Evolutionary conservation across 2,113 vertebrate genomes (phyloP), one percentile per base, ranked within the genome.

Genomic region (Clinocottus analis): DNA sequence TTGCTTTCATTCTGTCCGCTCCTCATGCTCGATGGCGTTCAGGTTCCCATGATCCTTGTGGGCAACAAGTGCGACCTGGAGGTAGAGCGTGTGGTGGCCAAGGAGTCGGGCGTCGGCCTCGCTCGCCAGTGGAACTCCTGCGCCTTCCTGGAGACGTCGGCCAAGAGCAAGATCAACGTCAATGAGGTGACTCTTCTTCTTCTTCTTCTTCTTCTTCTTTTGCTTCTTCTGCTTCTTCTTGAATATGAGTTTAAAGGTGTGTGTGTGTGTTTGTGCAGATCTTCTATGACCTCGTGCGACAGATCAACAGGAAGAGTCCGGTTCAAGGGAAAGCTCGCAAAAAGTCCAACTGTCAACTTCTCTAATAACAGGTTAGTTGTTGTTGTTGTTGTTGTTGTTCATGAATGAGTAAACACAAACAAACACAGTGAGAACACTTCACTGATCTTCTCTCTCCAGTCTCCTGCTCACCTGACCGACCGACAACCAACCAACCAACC

Each of bases 101-200:
- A 98, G 86, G 97, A 99, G 72, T 98, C 98, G 89, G 98, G 98
- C 74, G 95, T 97, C 70, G 97, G 98, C 84, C 96, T 99, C 90
- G 97, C 98, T 80, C 96, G 98, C 83, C 98, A 99, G 74, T 99
- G 98, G 98, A 97, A 96, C 95, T 97, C 96, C 92, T 99, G 98
- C 92, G 98, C 98, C 59, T 99, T 99, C 92, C 95, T 99, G 94
- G 98, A 99, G 90, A 98, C 97, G 72, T 99, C 98, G 77, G 98
- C 98, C 90, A 99, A 99, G 93, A 98, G 98, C 94, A 99, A 98
- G 96, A 98, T 98, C 94, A 99, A 99, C 85, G 97, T 99, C 94
- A 99, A 99, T 0, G 97, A 99, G 97, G 98, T 97, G 64, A 76
- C 2, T 7, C 7, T 35, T 35, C 33, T 35, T 31, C 29, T 31